Conservation (phyloP, 1,140 invertebrate genomes). For the Drosophila malerkotliana region DNA sequence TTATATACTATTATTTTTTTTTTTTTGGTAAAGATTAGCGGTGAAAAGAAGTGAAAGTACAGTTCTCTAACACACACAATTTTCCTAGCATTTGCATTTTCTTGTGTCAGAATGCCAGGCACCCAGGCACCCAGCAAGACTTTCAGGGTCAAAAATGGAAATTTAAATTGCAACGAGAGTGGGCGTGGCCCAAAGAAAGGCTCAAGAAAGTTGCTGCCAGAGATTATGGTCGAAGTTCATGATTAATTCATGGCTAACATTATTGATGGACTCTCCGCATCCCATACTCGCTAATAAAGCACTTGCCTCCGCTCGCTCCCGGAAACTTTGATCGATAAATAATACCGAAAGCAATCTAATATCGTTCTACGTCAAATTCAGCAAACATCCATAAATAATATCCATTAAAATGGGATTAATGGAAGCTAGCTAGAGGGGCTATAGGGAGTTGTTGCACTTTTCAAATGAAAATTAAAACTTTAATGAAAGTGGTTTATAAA, state of each 20-base stretch:
- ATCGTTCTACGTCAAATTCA: background rate
- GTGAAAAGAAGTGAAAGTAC: constrained; percentile 42
- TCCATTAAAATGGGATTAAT: background rate
- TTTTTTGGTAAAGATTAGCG: constrained; percentile 9
- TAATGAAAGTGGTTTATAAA: no score
- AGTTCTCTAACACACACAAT: constrained; percentile 8
- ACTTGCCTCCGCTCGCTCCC: background rate
- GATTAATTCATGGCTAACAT: constrained; percentile 32
- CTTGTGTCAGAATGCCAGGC: constrained; percentile 56
- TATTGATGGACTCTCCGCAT: constrained; percentile 11
- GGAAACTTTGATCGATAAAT: constrained; percentile 13
- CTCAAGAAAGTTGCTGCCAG: constrained; percentile 11
- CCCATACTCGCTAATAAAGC: background rate
- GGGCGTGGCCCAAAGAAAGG: background rate
- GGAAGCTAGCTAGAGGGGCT: background rate
- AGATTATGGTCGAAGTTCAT: constrained; percentile 31
- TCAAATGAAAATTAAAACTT: background rate
- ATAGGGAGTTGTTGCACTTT: background rate
- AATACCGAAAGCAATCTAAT: constrained; percentile 11
- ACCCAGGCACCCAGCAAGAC: constrained; percentile 33
- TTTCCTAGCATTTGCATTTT: constrained; percentile 28
- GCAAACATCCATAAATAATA: constrained; percentile 2
- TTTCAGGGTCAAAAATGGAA: constrained; percentile 48
- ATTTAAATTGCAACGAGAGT: background rate
- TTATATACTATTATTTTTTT: background rate